A percentile compares a stretch with the other conserved stretches of the same genome.
Conservation (phyloP, 2,797 vertebrate genomes). For the Pipistrellus nathusii region DNA sequence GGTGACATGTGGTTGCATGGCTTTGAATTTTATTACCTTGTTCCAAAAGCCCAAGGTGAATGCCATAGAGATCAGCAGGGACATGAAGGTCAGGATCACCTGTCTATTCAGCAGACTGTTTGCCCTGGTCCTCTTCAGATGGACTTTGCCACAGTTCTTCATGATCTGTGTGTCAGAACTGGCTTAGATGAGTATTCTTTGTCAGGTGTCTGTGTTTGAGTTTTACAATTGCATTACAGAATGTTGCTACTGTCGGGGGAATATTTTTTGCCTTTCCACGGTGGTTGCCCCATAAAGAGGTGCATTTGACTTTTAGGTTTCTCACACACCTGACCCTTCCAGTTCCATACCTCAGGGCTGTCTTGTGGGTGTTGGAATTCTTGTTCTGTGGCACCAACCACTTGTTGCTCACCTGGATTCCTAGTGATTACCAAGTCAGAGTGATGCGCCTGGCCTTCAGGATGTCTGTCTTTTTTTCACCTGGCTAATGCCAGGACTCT, state of each 20-base stretch:
- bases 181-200: background rate
- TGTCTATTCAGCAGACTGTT: conserved; percentile 93
- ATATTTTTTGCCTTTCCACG: conserved; percentile 88
- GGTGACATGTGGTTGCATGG: conserved; percentile 75
- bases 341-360: conserved; percentile 67
- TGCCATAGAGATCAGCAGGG: conserved; percentile 81
- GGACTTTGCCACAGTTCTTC: conserved; percentile 93
- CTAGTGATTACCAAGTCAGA: background rate
- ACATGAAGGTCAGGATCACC: conserved; percentile 89
- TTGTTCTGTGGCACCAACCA: accelerated
- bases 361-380: accelerated
- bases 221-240: conserved; percentile 92
- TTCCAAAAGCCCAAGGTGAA: conserved; percentile 89
- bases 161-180: conserved; percentile 94
- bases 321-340: conserved; percentile 92
- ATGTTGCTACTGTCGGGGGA: conserved; percentile 89
- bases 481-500: background rate
- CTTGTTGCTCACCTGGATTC: background rate
- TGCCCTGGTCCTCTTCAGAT: conserved; percentile 91
- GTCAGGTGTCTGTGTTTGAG: conserved; percentile 90
- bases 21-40: conserved; percentile 83
- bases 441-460: background rate
- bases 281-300: conserved; percentile 91
- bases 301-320: conserved; percentile 94
- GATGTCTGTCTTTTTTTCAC: background rate